phyloP scores from a whole-genome alignment of 1,140 invertebrate genomes.

The Bombus confusus region DNA sequence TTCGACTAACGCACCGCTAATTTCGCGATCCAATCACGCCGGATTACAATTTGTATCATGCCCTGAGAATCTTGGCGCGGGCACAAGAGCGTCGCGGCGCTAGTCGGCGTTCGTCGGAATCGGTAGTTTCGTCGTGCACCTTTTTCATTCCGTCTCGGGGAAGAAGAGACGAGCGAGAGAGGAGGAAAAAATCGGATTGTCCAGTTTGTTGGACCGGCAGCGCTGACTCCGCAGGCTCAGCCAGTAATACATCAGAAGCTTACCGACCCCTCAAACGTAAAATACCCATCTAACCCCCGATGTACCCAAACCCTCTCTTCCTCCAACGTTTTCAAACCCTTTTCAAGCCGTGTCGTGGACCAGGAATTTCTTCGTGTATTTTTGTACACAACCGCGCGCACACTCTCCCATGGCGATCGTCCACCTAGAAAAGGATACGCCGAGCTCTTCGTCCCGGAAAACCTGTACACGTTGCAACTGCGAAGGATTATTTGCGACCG shows the following conservation, averaged over 20 bases:
- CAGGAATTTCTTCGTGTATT: constrained; percentile 35
- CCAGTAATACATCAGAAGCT: constrained; percentile 74
- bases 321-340: neutral
- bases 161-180: neutral
- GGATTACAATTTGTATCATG: constrained; percentile 64
- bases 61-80: constrained; percentile 13
- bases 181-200: constrained; percentile 46
- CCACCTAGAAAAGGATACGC: constrained; percentile 1
- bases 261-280: constrained; percentile 74
- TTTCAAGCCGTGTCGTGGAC: neutral
- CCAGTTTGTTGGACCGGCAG: constrained; percentile 71
- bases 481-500: neutral
- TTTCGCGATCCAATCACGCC: constrained; percentile 58
- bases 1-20: constrained; percentile 29
- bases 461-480: constrained; percentile 27
- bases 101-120: neutral
- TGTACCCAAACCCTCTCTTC: neutral
- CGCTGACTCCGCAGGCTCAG: constrained; percentile 75
- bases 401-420: neutral
- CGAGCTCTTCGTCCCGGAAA: neutral
- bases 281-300: constrained; percentile 66
- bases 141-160: constrained; percentile 1
- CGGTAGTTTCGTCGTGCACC: neutral
- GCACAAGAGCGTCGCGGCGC: constrained; percentile 3
- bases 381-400: constrained; percentile 38